These are phyloP conservation scores for Oceanodroma leucorhoa DNA, from an alignment of 2,797 vertebrate genomes.

Conservation along the genomic window DNA sequence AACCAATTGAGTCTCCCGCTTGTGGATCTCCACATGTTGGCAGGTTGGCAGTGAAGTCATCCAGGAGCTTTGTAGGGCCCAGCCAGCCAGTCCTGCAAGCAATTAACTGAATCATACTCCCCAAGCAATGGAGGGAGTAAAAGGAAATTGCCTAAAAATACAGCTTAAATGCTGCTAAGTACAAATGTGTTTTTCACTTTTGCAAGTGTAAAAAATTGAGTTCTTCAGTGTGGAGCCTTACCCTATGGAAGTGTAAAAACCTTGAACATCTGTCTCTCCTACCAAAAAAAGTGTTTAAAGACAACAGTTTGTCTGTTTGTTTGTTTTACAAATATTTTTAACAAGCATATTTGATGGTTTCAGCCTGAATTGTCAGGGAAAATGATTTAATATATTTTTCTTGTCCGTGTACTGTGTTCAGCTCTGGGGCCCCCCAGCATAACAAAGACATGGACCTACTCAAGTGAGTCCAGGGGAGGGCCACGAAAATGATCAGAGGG, in stretches of 20 bases:
- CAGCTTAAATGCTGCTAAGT: not conserved
- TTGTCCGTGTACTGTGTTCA: not conserved
- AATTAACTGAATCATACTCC: not conserved
- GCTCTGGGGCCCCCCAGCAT: not conserved
- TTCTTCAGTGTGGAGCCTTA: not conserved
- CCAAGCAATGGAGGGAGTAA: not conserved
- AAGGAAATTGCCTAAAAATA: not conserved
- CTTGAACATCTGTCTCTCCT: not conserved
- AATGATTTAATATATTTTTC: not conserved
- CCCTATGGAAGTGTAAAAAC: not conserved
- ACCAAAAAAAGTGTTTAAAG: not conserved
- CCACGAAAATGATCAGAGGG: not conserved
- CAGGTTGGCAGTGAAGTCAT: not conserved
- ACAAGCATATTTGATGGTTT: not conserved
- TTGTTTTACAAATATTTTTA: not conserved
- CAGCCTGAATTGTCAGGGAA: not conserved
- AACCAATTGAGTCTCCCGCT: not conserved
- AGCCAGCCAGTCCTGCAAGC: not conserved
- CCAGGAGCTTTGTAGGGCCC: not conserved
- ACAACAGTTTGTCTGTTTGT: not conserved
- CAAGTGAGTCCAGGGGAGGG: not conserved
- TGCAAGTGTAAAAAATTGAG: not conserved
- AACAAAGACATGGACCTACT: not conserved
- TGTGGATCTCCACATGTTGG: not conserved
- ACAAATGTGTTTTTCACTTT: not conserved